Conservation (phyloP, 2,797 vertebrate genomes). For the Nasua narica region DNA sequence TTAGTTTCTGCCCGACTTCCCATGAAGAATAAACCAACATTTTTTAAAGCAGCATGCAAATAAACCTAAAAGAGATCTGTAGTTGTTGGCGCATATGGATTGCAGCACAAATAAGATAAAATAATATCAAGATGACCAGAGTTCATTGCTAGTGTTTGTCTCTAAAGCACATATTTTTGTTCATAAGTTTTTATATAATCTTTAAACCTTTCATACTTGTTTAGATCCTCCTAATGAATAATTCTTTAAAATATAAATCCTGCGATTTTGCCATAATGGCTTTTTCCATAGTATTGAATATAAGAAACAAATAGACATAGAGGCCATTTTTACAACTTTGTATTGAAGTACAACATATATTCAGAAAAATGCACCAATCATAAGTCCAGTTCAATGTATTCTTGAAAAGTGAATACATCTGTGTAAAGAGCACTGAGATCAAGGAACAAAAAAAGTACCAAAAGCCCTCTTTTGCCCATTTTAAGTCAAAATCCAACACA, state of each 20-base stretch:
- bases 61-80: neutral
- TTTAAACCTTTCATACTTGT: neutral
- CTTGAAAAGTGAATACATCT: neutral
- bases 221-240: constrained; percentile 33
- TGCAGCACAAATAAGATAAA: constrained; percentile 27
- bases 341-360: neutral
- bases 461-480: neutral
- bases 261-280: constrained; percentile 21
- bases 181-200: neutral
- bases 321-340: neutral
- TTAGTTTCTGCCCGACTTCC: constrained; percentile 19
- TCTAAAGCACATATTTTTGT: neutral
- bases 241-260: neutral
- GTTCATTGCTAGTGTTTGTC: neutral
- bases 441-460: neutral
- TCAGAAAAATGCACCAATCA: neutral
- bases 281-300: constrained; percentile 28
- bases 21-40: neutral
- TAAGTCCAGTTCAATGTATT: neutral
- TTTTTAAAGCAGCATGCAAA: neutral
- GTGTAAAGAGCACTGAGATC: neutral
- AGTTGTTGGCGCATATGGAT: neutral
- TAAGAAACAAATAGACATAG: neutral
- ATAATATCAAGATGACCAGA: neutral
- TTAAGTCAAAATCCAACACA: neutral